These are phyloP conservation scores for Pollenia labialis DNA, from an alignment of 2,888 invertebrate species.

Conservation along the genomic window DNA sequence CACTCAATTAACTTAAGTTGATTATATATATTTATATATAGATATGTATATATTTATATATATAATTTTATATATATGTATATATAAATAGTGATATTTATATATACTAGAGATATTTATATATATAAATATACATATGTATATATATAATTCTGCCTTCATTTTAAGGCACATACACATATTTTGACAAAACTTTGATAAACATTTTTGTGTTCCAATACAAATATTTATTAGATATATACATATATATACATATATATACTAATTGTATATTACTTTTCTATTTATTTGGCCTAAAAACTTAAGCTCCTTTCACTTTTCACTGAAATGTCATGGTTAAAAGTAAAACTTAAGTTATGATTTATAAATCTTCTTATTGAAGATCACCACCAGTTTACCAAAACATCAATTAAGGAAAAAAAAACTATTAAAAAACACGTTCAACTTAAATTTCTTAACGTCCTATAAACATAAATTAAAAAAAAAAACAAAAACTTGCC, in stretches of 20 bases:
- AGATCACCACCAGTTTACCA: conserved; percentile 65
- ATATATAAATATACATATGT: not conserved
- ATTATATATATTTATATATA: conserved; percentile 29
- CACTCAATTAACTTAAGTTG: conserved; percentile 67
- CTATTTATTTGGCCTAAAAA: conserved; percentile 64
- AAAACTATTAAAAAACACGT: conserved; percentile 59
- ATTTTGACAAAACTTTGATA: conserved; percentile 67
- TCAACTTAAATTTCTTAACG: conserved; percentile 71
- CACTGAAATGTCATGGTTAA: conserved; percentile 47
- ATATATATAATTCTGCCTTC: conserved; percentile 43
- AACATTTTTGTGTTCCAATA: conserved; percentile 62
- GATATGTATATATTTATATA: not conserved
- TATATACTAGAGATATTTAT: not conserved
- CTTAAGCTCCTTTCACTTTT: conserved; percentile 53
- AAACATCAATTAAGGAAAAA: conserved; percentile 59
- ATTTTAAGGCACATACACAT: conserved; percentile 34
- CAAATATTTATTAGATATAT: not conserved
- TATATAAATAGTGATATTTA: not conserved
- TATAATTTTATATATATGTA: no score
- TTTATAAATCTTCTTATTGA: conserved; percentile 56
- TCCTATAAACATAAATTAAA: conserved; percentile 60
- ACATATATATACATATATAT: conserved; percentile 31
- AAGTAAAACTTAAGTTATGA: conserved; percentile 59
- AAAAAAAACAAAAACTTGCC: conserved; percentile 60
- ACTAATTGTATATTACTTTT: conserved; percentile 61